phyloP scores from a whole-genome alignment of 2,113 vertebrate genomes.

The Cepphus grylle region DNA sequence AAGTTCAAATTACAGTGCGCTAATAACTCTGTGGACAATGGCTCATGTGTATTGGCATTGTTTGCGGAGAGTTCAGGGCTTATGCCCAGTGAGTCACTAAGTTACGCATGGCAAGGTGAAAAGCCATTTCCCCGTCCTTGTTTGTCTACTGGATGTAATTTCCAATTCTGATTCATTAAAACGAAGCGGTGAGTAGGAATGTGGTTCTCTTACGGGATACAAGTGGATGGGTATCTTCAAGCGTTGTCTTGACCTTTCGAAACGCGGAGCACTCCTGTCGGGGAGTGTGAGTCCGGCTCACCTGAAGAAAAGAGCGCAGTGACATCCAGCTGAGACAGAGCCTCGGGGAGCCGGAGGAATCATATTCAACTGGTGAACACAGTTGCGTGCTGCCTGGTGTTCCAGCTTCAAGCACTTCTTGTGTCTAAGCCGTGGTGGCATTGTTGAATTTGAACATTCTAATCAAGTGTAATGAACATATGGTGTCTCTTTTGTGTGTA shows the following conservation, averaged over 20 bases:
- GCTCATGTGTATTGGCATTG: not conserved
- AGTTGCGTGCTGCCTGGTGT: not conserved
- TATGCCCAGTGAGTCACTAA: not conserved
- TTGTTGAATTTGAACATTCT: not conserved
- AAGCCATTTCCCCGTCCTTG: not conserved
- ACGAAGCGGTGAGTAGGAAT: not conserved
- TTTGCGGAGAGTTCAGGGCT: constrained; percentile 10
- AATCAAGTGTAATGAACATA: rapidly evolving
- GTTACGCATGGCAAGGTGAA: not conserved
- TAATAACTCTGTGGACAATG: not conserved
- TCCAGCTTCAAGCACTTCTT: not conserved
- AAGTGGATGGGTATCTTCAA: not conserved
- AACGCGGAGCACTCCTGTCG: rapidly evolving
- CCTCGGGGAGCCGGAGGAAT: not conserved
- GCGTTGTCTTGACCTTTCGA: not conserved
- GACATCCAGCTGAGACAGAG: not conserved
- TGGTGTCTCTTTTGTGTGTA: not conserved
- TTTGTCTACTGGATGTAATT: not conserved
- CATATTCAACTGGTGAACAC: no score
- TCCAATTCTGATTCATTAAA: not conserved
- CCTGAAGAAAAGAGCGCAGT: not conserved
- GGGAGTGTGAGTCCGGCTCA: not conserved
- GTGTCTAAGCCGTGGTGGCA: not conserved
- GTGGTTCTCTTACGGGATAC: not conserved
- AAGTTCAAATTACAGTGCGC: not conserved